Base-by-base conservation (phyloP, 2,797 vertebrate species). In the Myotis myotis region DNA sequence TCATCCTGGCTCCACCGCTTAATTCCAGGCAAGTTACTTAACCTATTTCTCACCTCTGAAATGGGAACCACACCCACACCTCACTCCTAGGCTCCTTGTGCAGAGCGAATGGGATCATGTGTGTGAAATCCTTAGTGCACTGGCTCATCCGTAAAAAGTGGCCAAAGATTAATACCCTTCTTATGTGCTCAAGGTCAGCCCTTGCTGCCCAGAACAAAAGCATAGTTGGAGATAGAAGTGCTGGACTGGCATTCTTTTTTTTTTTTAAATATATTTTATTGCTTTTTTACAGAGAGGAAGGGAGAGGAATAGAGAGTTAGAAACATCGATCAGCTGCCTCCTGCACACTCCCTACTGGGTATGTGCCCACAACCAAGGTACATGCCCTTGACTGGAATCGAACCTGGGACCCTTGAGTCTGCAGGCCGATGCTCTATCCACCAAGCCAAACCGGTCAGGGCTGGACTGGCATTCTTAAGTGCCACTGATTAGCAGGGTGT, bases 171-270 rank as follows among this genome's bases (percentile, higher is more conserved):
- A 70, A 64, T 51, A 76, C 33, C 78, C 12, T 19, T 19, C 38
- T 60, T 38, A 64, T 91, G 51, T 85, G 28, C 44, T 36, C 20
- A 64, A 66, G 1, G 28, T 57, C 19, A 66, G 22, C 5, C 36
- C 64, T 92, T 93, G 81, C 49, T 64, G 13, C 38, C 70, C n/a
- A 19, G 70, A 84, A 89, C 57, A 36, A 84, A 87, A 85, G 71
- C 19, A 36, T 7, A 23, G 2, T 84, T 44, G 25, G 19, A 70
- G n/a, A 30, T n/a, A 51, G 90, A 85, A 49, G 33, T 49, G 6
- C 72, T 70, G 20, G 25, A 23, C 15, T 7, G 0, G 22, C 25
- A 70, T 80, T 74, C 51, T 28, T 28, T 38, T 38, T 38, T 36
- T 36, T 36, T 36, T 36, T 36, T 36, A 2, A n/a, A 36, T 38